Conservation (phyloP, 2,113 vertebrate species). For the Glareola pratincola region DNA sequence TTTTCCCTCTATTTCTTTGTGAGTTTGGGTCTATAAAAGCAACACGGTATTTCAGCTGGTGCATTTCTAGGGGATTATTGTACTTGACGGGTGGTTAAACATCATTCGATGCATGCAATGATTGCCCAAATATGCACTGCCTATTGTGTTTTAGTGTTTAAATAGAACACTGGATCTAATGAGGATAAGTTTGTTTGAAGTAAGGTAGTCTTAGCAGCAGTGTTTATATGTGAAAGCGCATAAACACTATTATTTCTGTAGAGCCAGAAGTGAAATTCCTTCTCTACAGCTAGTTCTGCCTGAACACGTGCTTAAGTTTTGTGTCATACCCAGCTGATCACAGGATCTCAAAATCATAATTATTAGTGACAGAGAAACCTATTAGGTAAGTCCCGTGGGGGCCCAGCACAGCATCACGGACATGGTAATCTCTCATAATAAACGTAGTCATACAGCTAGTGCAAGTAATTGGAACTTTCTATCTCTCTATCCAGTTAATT, state of each 20-base stretch:
- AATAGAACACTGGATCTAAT: slow-evolving; percentile 36
- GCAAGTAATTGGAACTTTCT: slow-evolving; percentile 51
- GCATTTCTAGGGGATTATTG: slow-evolving; percentile 64
- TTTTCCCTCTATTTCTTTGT: slow-evolving; percentile 46
- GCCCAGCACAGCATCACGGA: neutral
- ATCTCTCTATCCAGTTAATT: slow-evolving; percentile 43
- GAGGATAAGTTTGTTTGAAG: slow-evolving; percentile 58
- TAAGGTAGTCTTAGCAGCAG: slow-evolving; percentile 29
- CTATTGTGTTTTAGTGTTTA: slow-evolving; percentile 56
- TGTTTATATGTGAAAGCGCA: slow-evolving; percentile 12
- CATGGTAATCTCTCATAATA: slow-evolving; percentile 17
- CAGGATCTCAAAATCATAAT: neutral
- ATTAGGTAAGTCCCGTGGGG: slow-evolving; percentile 1
- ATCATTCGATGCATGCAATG: slow-evolving; percentile 37
- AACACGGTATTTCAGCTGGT: slow-evolving; percentile 35
- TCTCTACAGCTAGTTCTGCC: neutral
- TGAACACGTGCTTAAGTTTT: neutral
- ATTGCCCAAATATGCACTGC: slow-evolving; percentile 61
- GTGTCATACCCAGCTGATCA: neutral
- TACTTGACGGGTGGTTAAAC: slow-evolving; percentile 54
- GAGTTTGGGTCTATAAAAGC: slow-evolving; percentile 42
- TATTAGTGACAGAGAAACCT: slow-evolving; percentile 32
- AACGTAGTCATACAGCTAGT: neutral
- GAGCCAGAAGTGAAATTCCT: slow-evolving; percentile 16
- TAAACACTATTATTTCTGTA: slow-evolving; percentile 37